phyloP scores from a whole-genome alignment of 2,888 invertebrate species.

The Tetheella fluctuosa region DNA sequence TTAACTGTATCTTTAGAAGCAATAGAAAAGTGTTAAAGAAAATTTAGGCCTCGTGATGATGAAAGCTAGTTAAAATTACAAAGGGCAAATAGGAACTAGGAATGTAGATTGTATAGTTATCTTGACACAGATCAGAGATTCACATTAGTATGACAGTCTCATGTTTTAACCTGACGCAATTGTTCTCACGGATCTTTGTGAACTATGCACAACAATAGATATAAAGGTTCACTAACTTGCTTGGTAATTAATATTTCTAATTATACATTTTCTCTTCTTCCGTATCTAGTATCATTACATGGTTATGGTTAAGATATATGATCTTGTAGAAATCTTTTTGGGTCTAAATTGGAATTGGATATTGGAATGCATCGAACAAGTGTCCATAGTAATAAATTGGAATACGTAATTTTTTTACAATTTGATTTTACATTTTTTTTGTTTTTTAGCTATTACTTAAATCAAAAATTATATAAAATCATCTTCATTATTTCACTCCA shows the following conservation, averaged over 20 bases:
- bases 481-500: too few relatives aligned
- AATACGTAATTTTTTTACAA: too few relatives aligned
- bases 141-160: constrained; percentile 18
- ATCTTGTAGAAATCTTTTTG: not conserved
- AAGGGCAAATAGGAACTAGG: not conserved
- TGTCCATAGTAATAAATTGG: too few relatives aligned
- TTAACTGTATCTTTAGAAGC: constrained; percentile 1
- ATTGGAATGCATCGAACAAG: not conserved
- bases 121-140: constrained; percentile 41
- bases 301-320: not conserved
- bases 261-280: not conserved
- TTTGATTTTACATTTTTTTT: too few relatives aligned
- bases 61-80: constrained; percentile 1
- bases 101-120: constrained; percentile 34
- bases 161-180: constrained; percentile 28
- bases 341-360: not conserved
- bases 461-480: too few relatives aligned
- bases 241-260: not conserved
- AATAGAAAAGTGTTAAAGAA: constrained; percentile 13
- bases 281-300: not conserved
- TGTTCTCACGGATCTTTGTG: constrained; percentile 37
- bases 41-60: not conserved
- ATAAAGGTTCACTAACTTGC: constrained; percentile 26
- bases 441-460: too few relatives aligned
- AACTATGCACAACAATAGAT: constrained; percentile 33